Percentiles rank a stretch among this genome's conserved stretches.
These are phyloP conservation scores for Hydrozoanthus gracilis DNA, from an alignment of 92 coral and sea anemone genomes.

Conservation along the genomic window DNA sequence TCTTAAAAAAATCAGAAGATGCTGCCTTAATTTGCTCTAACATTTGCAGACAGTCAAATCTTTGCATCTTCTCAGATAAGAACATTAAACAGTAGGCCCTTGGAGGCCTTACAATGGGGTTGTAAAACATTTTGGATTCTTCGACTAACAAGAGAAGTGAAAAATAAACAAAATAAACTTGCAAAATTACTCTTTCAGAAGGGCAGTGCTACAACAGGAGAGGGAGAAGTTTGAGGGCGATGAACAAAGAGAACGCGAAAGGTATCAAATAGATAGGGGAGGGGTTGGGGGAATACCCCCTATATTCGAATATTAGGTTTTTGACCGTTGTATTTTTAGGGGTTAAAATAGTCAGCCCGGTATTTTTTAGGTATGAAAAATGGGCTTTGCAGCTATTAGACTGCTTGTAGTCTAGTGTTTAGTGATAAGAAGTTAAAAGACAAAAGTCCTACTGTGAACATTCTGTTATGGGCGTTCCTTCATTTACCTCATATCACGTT, in stretches of 20 bases:
- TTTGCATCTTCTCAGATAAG: too few relatives aligned
- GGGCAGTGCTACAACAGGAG: slow-evolving; percentile 31
- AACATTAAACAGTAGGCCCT: too few relatives aligned
- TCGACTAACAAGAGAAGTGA: too few relatives aligned
- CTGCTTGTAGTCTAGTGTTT: not conserved
- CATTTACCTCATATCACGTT: not conserved
- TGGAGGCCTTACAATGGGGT: too few relatives aligned
- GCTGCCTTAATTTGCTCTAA: too few relatives aligned
- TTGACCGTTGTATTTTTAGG: too few relatives aligned
- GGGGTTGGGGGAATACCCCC: too few relatives aligned
- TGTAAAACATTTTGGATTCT: too few relatives aligned
- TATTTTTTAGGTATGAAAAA: not conserved
- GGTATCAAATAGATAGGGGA: not conserved
- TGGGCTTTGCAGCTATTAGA: not conserved
- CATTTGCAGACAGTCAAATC: too few relatives aligned
- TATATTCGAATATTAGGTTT: too few relatives aligned
- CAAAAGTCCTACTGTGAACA: not conserved
- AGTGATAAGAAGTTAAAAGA: not conserved
- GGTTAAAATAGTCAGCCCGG: not conserved
- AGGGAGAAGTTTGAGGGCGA: slow-evolving; percentile 1
- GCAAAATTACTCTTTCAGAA: not conserved
- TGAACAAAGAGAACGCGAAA: slow-evolving; percentile 26
- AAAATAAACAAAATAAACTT: too few relatives aligned
- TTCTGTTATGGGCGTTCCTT: not conserved
- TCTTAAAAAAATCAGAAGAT: too few relatives aligned